Percentiles rank a stretch among this genome's conserved stretches.
phyloP scores from a whole-genome alignment of 2,797 vertebrate species.

The Sebastes trivittatus region DNA sequence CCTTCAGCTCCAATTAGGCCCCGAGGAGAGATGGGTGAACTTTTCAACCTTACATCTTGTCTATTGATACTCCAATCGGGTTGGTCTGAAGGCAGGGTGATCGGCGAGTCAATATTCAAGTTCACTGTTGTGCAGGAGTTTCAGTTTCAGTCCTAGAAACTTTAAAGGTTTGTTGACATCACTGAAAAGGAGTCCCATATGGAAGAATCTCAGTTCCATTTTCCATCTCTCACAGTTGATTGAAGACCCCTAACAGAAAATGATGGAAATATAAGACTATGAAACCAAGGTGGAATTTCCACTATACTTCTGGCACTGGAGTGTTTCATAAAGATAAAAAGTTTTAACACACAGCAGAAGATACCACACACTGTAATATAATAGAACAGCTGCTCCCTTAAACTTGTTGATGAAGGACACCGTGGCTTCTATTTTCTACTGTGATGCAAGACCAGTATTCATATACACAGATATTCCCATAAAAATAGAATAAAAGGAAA shows the following conservation, averaged over 20 bases:
- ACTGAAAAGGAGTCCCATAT: slow-evolving; percentile 34
- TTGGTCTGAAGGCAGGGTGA: slow-evolving; percentile 49
- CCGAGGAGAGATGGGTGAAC: slow-evolving; percentile 75
- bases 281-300: slow-evolving; percentile 41
- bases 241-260: slow-evolving; percentile 47
- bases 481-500: too few species aligned
- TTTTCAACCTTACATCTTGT: slow-evolving; percentile 77
- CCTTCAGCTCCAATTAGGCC: slow-evolving; percentile 82
- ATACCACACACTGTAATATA: slow-evolving; percentile 6
- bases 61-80: slow-evolving; percentile 68
- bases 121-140: slow-evolving; percentile 36
- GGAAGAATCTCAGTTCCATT: slow-evolving; percentile 47
- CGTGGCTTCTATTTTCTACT: not conserved
- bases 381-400: slow-evolving; percentile 9
- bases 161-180: slow-evolving; percentile 56
- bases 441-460: not conserved
- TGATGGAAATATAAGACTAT: slow-evolving; percentile 43
- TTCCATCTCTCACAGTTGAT: slow-evolving; percentile 50
- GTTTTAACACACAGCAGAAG: slow-evolving; percentile 21
- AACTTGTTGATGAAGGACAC: slow-evolving; percentile 22
- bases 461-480: not conserved
- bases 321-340: slow-evolving; percentile 36
- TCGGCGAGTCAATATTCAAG: slow-evolving; percentile 62
- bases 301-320: slow-evolving; percentile 8
- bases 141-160: slow-evolving; percentile 38